A percentile compares a stretch with the other conserved stretches of the same genome.
Evolutionary conservation across 2,113 vertebrate genomes (phyloP).

Genomic region (Emydocephalus ijimae): DNA sequence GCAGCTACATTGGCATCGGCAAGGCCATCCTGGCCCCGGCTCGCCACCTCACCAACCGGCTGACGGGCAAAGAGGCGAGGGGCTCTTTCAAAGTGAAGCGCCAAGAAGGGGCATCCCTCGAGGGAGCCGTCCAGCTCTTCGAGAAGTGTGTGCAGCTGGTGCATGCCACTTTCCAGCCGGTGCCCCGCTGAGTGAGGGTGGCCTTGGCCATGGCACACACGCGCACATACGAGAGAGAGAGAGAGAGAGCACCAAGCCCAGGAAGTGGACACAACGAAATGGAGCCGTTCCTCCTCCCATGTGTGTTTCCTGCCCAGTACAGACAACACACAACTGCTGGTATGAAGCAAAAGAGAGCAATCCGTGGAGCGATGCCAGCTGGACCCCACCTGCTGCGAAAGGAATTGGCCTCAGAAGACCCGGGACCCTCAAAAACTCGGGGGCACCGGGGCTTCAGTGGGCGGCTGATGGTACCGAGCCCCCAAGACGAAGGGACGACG

Average conservation of each 20-base stretch:
- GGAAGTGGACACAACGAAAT: neutral
- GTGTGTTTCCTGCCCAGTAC: neutral
- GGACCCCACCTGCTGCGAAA: neutral
- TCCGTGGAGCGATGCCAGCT: neutral
- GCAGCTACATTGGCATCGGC: conserved; percentile 47
- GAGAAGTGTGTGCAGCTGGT: conserved; percentile 44
- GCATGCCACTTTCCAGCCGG: fast-evolving
- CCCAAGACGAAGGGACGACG: neutral
- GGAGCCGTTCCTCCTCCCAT: fast-evolving
- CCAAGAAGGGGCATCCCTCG: neutral
- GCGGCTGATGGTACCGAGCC: neutral
- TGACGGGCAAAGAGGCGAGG: neutral
- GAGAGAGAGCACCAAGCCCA: no score
- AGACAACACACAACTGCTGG: no score
- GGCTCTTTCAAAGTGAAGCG: neutral
- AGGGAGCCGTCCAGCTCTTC: neutral
- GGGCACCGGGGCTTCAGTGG: neutral
- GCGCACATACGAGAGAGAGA: no score
- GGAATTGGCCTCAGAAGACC: neutral
- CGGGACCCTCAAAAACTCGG: neutral
- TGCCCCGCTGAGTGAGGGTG: fast-evolving
- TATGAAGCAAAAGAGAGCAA: no score
- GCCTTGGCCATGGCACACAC: neutral
- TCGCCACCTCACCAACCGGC: conserved; percentile 27
- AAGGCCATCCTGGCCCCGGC: conserved; percentile 52